phyloP scores from a whole-genome alignment of 1,140 invertebrate genomes.

The Cardiocondyla obscurior region DNA sequence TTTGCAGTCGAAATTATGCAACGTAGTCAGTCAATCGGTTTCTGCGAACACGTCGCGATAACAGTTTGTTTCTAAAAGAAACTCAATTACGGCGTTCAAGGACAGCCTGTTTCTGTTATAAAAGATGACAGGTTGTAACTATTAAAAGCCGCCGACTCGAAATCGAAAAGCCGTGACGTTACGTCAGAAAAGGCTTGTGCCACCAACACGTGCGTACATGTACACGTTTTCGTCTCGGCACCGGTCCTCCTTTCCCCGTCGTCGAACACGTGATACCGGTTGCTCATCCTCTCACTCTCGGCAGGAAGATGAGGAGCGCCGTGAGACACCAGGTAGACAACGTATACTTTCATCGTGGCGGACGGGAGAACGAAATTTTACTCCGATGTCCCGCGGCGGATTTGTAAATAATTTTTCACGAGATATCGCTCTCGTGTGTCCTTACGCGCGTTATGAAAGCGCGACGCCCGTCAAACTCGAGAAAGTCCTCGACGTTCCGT shows the following conservation, averaged over 20 bases:
- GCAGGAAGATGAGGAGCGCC: background rate
- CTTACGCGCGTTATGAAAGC: conserved; percentile 22
- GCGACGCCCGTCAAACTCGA: background rate
- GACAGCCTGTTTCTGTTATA: conserved; percentile 7
- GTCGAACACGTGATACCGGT: conserved; percentile 59
- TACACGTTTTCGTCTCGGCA: conserved; percentile 43
- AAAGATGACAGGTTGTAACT: conserved; percentile 25
- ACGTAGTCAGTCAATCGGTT: background rate
- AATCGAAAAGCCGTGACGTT: conserved; percentile 17
- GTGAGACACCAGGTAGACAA: conserved; percentile 44
- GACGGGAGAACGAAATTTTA: conserved; percentile 52
- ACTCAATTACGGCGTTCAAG: background rate
- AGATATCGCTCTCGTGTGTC: background rate
- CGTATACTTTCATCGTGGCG: conserved; percentile 62
- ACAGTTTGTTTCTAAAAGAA: background rate
- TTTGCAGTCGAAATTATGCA: conserved; percentile 5
- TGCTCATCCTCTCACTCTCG: conserved; percentile 71
- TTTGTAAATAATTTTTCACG: conserved; percentile 33
- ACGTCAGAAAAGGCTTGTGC: conserved; percentile 15
- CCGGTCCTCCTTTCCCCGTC: conserved; percentile 35
- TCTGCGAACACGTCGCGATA: background rate
- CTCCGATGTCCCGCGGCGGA: conserved; percentile 10
- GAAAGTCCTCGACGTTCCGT: conserved; percentile 30
- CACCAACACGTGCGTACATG: background rate
- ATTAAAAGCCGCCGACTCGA: background rate